phyloP scores from a whole-genome alignment of 1,140 invertebrate genomes.

The Penaeus vannamei region DNA sequence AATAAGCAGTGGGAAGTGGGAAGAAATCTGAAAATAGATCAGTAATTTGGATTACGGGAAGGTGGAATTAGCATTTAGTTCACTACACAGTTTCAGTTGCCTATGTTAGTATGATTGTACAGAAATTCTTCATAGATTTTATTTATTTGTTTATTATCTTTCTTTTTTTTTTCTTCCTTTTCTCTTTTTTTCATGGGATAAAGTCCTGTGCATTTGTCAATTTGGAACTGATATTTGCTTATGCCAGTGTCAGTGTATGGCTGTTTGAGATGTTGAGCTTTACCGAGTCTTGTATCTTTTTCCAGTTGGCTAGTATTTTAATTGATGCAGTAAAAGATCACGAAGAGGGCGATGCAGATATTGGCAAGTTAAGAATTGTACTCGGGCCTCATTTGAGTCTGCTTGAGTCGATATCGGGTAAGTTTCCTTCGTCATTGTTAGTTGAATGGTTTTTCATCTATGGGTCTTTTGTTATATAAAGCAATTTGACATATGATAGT shows the following conservation, averaged over 20 bases:
- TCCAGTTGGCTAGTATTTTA: constrained; percentile 47
- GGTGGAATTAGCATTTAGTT: no score
- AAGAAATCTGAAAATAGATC: neutral
- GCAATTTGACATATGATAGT: no score
- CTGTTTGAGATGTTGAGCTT: no score
- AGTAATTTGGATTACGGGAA: no score
- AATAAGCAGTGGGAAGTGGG: neutral
- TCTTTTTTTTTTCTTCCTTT: neutral
- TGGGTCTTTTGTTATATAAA: no score
- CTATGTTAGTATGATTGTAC: no score
- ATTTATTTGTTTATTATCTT: neutral
- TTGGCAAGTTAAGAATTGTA: neutral
- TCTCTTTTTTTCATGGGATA: neutral
- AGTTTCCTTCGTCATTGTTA: neutral
- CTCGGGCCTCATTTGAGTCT: constrained; percentile 2
- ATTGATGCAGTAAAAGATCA: constrained; percentile 27
- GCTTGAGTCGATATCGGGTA: constrained; percentile 37
- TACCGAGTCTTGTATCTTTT: neutral
- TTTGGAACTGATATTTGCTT: neutral
- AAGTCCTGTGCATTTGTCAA: neutral
- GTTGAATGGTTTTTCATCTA: no score
- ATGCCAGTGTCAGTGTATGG: neutral
- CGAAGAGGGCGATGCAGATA: neutral
- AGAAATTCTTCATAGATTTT: neutral
- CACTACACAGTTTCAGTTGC: no score